These are phyloP conservation scores for Stigmatopora argus DNA, from an alignment of 2,113 vertebrate species.

Conservation along the genomic window DNA sequence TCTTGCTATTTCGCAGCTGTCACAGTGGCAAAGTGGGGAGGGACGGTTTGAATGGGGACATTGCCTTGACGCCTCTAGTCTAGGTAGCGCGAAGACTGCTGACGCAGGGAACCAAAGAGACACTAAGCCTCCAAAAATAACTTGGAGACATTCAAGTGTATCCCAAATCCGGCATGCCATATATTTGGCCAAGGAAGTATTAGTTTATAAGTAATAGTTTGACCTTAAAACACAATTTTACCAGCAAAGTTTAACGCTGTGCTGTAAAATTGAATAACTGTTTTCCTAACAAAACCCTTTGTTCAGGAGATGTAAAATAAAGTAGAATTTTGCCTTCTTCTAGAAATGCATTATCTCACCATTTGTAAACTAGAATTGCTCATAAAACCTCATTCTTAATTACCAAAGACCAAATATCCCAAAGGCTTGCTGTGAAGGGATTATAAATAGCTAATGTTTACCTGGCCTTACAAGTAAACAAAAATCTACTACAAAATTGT, in stretches of 20 bases:
- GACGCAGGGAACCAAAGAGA: slow-evolving; percentile 40
- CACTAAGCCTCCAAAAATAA: slow-evolving; percentile 31
- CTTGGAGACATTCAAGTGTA: slow-evolving; percentile 28
- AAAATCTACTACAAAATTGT: not conserved
- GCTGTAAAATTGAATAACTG: not conserved
- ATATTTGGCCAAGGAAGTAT: not conserved
- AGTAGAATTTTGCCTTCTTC: not conserved
- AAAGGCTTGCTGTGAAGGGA: not conserved
- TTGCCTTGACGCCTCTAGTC: slow-evolving; percentile 44
- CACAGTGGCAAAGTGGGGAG: slow-evolving; percentile 16
- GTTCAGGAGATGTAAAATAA: not conserved
- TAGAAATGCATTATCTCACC: not conserved
- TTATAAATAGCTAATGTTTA: not conserved
- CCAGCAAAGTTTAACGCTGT: not conserved
- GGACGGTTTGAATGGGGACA: slow-evolving; percentile 32
- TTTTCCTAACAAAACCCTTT: not conserved
- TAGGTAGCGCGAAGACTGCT: slow-evolving; percentile 39
- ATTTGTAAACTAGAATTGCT: not conserved
- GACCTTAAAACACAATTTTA: not conserved
- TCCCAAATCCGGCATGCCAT: slow-evolving; percentile 1
- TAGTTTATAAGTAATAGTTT: not conserved
- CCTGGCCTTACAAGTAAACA: too few species aligned
- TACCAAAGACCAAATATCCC: not conserved
- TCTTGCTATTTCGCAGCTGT: slow-evolving; percentile 22
- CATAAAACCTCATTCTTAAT: not conserved